Conservation (phyloP, 2,113 vertebrate species). For the Tetrao urogallus region DNA sequence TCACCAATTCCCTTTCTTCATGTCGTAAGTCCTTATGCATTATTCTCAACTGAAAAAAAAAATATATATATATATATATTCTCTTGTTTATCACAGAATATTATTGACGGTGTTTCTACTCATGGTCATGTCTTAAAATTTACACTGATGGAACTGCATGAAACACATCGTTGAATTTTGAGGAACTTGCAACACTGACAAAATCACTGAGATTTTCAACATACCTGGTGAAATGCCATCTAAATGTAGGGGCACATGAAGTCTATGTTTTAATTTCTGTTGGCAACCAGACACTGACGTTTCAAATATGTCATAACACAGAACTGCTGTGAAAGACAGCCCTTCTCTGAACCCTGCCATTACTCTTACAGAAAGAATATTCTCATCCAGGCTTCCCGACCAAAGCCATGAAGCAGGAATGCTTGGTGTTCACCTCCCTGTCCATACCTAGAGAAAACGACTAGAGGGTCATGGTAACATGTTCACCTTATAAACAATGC, state of each 20-base stretch:
- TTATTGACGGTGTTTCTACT: neutral
- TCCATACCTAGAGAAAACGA: neutral
- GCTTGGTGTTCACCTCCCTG: too few relatives aligned
- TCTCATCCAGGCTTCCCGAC: neutral
- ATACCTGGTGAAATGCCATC: neutral
- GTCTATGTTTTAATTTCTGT: neutral
- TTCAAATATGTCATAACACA: neutral
- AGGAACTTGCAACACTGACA: neutral
- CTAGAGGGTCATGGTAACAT: too few relatives aligned
- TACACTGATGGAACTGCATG: neutral
- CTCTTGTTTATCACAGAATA: neutral
- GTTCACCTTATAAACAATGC: neutral
- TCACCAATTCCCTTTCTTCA: neutral
- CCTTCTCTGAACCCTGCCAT: fast-evolving
- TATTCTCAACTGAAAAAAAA: neutral
- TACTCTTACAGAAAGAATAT: neutral
- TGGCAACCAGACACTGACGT: neutral
- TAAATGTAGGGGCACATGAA: neutral
- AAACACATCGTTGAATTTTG: neutral
- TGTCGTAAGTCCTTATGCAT: neutral
- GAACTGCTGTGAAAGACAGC: neutral
- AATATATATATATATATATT: neutral
- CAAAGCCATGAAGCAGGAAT: neutral
- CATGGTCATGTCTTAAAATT: neutral
- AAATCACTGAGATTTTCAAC: neutral